Percentiles rank a stretch among this genome's conserved stretches.
phyloP scores from a whole-genome alignment of 2,888 invertebrate species.

The Drosophila monieri region DNA sequence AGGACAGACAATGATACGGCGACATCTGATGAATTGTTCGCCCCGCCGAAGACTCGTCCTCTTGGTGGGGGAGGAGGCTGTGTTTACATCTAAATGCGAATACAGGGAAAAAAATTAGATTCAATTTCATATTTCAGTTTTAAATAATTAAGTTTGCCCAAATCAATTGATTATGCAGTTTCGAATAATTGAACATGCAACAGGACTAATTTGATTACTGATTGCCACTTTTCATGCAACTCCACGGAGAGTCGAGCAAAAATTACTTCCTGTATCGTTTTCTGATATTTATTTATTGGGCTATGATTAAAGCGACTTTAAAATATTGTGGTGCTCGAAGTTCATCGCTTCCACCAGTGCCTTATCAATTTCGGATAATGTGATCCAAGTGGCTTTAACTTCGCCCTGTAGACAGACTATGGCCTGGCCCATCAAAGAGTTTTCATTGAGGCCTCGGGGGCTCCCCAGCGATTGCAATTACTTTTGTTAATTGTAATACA shows the following conservation, averaged over 20 bases:
- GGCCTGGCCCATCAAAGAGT: constrained; percentile 36
- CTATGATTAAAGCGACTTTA: neutral
- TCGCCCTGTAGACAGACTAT: constrained; percentile 23
- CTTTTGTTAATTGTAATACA: constrained; percentile 68
- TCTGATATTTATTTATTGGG: neutral
- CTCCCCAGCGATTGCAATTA: constrained; percentile 61
- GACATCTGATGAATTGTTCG: constrained; percentile 65
- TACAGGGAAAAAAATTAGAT: neutral
- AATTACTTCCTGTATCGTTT: neutral
- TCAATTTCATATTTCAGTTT: neutral
- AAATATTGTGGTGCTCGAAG: neutral
- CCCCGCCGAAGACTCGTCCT: constrained; percentile 42
- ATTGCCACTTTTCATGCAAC: neutral
- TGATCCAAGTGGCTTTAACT: constrained; percentile 3
- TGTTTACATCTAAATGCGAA: constrained; percentile 9
- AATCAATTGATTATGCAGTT: neutral
- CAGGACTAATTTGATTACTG: neutral
- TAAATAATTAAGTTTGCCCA: neutral
- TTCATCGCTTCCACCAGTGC: neutral
- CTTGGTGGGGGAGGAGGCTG: neutral
- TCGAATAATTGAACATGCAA: neutral
- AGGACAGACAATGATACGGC: constrained; percentile 69
- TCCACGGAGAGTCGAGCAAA: neutral
- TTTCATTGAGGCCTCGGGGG: constrained; percentile 41
- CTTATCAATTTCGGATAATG: constrained; percentile 1